Conservation (phyloP, 2,113 vertebrate genomes). For the Oncorhynchus kisutch region DNA sequence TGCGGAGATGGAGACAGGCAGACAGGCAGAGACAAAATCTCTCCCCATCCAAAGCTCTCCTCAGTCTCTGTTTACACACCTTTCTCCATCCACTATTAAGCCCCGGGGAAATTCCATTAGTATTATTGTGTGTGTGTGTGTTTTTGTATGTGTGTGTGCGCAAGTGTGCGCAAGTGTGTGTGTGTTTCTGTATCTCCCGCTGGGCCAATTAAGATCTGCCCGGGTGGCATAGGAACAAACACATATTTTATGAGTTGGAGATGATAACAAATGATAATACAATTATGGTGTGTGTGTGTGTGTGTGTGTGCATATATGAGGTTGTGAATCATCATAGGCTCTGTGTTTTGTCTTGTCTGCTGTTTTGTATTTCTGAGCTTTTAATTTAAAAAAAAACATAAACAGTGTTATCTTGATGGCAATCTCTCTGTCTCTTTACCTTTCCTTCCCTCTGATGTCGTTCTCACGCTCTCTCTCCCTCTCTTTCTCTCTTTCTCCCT, state of each 20-base stretch:
- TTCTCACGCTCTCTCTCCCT: background rate
- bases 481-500: background rate
- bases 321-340: constrained; percentile 7
- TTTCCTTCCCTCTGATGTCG: background rate
- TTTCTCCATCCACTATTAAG: background rate
- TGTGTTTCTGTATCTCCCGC: constrained; percentile 33
- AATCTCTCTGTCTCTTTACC: background rate
- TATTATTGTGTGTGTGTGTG: constrained; percentile 15
- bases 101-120: no score
- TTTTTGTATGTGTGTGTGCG: constrained; percentile 18
- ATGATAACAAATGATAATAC: background rate
- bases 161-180: constrained; percentile 16
- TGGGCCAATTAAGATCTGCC: constrained; percentile 42
- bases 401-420: background rate
- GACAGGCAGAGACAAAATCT: background rate
- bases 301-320: background rate
- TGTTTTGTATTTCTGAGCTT: background rate
- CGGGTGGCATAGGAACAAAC: background rate
- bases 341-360: background rate
- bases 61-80: background rate
- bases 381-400: background rate
- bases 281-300: constrained; percentile 3
- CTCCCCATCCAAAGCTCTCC: background rate
- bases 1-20: background rate
- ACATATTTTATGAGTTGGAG: no score